phyloP scores from a whole-genome alignment of 2,113 vertebrate genomes.

The Probosciger aterrimus region DNA sequence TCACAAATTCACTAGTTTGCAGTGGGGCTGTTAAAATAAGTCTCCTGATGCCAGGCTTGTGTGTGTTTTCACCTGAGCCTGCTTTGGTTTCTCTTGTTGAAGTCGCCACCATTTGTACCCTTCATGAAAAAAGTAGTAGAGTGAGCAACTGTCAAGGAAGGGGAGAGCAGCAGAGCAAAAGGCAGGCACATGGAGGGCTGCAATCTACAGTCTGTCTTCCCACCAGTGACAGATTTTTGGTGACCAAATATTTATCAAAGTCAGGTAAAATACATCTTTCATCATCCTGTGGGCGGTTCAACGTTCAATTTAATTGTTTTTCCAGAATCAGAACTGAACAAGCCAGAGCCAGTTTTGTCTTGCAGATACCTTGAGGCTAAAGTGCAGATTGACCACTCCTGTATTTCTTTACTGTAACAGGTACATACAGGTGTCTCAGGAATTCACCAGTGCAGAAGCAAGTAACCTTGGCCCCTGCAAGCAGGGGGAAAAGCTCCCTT shows the following conservation, averaged over 20 bases:
- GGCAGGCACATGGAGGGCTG: neutral
- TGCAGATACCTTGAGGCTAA: neutral
- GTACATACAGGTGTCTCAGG: neutral
- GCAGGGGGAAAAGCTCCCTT: neutral
- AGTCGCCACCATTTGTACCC: neutral
- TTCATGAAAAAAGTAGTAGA: neutral
- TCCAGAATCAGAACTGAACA: neutral
- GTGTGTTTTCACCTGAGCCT: neutral
- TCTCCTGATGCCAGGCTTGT: neutral
- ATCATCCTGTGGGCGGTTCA: neutral
- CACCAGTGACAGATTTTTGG: neutral
- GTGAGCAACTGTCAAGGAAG: neutral
- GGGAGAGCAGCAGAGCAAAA: neutral
- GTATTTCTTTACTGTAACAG: neutral
- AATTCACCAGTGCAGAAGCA: neutral
- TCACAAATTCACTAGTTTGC: neutral
- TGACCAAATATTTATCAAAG: conserved; percentile 16
- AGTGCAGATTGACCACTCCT: neutral
- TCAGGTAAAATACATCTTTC: neutral
- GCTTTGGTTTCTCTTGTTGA: neutral
- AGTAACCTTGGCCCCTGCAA: neutral
- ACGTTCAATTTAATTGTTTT: neutral
- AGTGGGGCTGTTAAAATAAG: neutral
- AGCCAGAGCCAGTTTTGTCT: conserved; percentile 9
- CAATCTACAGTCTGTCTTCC: neutral